Conservation (phyloP, 2,113 vertebrate species). For the Cebus imitator region DNA sequence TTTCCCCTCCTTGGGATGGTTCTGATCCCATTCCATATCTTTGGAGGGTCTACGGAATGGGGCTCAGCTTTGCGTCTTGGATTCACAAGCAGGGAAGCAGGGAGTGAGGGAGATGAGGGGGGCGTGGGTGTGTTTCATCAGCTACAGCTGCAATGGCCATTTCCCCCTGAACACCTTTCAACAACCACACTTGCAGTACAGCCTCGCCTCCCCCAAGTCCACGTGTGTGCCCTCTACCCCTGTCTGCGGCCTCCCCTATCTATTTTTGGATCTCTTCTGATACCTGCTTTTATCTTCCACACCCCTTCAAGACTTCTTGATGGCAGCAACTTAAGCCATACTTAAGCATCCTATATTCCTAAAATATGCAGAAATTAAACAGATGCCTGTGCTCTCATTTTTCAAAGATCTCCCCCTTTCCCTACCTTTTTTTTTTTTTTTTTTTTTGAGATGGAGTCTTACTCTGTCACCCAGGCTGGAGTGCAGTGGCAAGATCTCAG, state of each 20-base stretch:
- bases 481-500: too few relatives aligned
- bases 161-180: not conserved
- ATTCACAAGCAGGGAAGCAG: not conserved
- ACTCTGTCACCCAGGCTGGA: too few relatives aligned
- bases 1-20: not conserved
- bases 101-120: not conserved
- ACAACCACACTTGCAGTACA: not conserved
- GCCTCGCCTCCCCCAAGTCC: not conserved
- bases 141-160: not conserved
- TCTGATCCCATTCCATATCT: not conserved
- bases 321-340: not conserved
- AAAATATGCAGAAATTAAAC: not conserved
- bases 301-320: too few relatives aligned
- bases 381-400: fast-evolving
- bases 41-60: not conserved
- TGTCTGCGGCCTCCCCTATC: fast-evolving
- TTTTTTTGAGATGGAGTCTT: too few relatives aligned
- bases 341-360: fast-evolving
- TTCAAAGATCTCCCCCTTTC: not conserved
- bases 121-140: not conserved
- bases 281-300: not conserved
- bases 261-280: not conserved
- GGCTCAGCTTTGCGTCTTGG: not conserved
- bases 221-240: fast-evolving
- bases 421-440: too few relatives aligned